A percentile compares a stretch with the other conserved stretches of the same genome.
phyloP scores from a whole-genome alignment of 1,140 invertebrate genomes.

The Calephelis nemesis region DNA sequence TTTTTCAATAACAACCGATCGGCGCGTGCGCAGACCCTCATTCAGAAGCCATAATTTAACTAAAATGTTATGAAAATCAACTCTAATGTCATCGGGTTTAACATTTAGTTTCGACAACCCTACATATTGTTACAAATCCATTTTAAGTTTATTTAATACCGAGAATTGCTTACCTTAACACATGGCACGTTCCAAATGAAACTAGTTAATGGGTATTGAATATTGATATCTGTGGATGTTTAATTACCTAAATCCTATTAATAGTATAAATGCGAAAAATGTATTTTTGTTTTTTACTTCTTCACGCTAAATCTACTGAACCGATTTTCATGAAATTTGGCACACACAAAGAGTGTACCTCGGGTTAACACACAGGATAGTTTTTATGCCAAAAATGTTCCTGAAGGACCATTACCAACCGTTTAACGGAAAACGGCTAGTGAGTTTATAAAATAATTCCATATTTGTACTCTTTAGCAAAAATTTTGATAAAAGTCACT shows the following conservation, averaged over 20 bases:
- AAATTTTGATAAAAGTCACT: no score
- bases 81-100: constrained; percentile 32
- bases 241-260: background rate
- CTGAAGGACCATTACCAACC: no score
- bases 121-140: constrained; percentile 6
- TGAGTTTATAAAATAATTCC: background rate
- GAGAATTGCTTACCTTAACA: constrained; percentile 31
- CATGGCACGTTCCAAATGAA: constrained; percentile 14
- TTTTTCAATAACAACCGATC: constrained; percentile 64
- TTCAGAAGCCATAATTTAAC: constrained; percentile 32
- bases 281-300: no score
- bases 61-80: constrained; percentile 29
- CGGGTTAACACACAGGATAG: no score
- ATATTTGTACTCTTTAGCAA: no score
- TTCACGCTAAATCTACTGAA: no score
- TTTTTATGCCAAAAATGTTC: no score
- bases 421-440: no score
- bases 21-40: constrained; percentile 62
- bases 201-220: constrained; percentile 1
- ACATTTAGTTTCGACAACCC: constrained; percentile 20
- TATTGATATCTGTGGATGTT: background rate
- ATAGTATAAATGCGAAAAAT: no score
- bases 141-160: constrained; percentile 24
- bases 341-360: no score
- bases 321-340: no score